Evolutionary conservation across 2,113 vertebrate species (phyloP).

Genomic region (Ictidomys tridecemlineatus): DNA sequence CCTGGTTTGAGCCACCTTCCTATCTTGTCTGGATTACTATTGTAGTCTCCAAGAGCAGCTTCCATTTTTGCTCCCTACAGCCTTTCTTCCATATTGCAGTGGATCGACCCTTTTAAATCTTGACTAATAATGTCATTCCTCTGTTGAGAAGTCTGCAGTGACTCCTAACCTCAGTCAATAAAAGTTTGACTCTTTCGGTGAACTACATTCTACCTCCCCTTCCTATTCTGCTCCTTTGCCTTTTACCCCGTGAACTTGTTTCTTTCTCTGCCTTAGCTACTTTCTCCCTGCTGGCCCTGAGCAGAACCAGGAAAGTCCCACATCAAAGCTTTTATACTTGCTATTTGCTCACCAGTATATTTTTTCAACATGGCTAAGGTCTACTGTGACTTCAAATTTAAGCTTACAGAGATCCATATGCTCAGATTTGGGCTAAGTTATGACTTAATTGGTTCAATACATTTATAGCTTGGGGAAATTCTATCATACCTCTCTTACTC

Average conservation of each 20-base stretch:
- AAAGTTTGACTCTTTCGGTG: background rate
- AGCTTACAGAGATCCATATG: background rate
- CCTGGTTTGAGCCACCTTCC: background rate
- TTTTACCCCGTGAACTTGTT: background rate
- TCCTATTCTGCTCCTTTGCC: background rate
- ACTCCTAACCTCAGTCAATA: background rate
- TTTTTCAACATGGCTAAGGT: background rate
- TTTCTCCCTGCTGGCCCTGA: background rate
- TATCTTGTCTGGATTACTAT: background rate
- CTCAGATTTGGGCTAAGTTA: background rate
- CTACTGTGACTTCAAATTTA: conserved; percentile 12
- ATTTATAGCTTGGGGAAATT: background rate
- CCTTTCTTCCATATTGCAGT: background rate
- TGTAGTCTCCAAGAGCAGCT: background rate
- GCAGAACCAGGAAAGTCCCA: background rate
- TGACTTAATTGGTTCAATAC: background rate
- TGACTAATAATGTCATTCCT: background rate
- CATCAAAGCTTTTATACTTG: background rate
- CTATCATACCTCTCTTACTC: background rate
- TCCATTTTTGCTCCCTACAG: background rate
- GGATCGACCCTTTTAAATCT: background rate
- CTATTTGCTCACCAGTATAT: background rate
- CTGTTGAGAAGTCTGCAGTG: background rate
- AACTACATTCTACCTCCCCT: background rate
- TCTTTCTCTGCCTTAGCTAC: background rate